Evolutionary conservation across 2,797 vertebrate genomes (phyloP).

Genomic region (Labroides dimidiatus): DNA sequence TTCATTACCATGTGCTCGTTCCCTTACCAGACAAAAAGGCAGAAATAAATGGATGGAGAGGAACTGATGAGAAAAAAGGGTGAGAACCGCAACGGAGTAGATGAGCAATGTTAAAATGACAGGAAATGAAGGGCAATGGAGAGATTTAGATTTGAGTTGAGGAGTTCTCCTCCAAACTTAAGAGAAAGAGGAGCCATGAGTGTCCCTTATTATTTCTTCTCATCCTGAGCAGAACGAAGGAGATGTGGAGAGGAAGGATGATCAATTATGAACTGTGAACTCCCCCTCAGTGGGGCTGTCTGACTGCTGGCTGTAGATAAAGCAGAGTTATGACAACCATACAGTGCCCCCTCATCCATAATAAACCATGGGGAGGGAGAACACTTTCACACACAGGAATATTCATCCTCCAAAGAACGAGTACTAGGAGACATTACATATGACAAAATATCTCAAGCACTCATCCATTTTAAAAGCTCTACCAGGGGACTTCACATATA

Average conservation of each 20-base stretch:
- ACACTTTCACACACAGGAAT: constrained; percentile 57
- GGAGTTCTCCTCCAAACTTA: constrained; percentile 48
- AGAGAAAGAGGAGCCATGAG: constrained; percentile 38
- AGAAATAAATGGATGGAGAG: not conserved
- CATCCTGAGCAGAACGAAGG: constrained; percentile 67
- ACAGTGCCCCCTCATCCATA: constrained; percentile 75
- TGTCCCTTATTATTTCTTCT: constrained; percentile 57
- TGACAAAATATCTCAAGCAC: constrained; percentile 52
- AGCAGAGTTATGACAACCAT: constrained; percentile 79
- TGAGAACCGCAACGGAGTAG: not conserved
- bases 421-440: constrained; percentile 38
- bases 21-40: constrained; percentile 14
- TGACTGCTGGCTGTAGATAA: constrained; percentile 81
- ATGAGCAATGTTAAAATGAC: constrained; percentile 19
- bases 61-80: constrained; percentile 10
- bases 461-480: constrained; percentile 61
- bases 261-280: constrained; percentile 83
- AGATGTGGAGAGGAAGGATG: constrained; percentile 74
- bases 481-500: constrained; percentile 19
- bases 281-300: constrained; percentile 73
- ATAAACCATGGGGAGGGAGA: constrained; percentile 71
- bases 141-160: constrained; percentile 23
- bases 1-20: constrained; percentile 33
- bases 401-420: constrained; percentile 64
- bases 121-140: constrained; percentile 13